phyloP scores from a whole-genome alignment of 1,140 invertebrate species.

The Zaprionus vittiger region DNA sequence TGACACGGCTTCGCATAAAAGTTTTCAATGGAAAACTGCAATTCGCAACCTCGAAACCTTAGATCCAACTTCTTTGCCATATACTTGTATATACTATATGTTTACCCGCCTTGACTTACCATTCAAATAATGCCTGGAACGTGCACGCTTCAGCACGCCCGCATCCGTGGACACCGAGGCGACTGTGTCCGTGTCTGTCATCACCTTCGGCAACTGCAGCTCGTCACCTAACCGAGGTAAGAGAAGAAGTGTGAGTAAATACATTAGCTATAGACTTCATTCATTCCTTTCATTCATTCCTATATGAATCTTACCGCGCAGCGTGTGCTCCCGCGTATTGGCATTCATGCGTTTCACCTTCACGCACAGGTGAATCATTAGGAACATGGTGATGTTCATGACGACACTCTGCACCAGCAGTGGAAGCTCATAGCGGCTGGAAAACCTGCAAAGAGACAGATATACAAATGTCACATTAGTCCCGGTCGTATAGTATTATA shows the following conservation, averaged over 20 bases:
- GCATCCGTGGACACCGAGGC: constrained; percentile 72
- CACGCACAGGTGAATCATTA: constrained; percentile 97
- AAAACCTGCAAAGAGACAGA: constrained; percentile 93
- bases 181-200: constrained; percentile 75
- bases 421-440: constrained; percentile 97
- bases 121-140: constrained; percentile 83
- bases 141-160: constrained; percentile 69
- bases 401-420: constrained; percentile 98
- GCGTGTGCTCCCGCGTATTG: constrained; percentile 90
- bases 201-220: constrained; percentile 78
- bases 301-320: constrained; percentile 89
- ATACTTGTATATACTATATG: background rate
- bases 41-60: background rate
- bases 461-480: constrained; percentile 42
- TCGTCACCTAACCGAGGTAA: constrained; percentile 66
- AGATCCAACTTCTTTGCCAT: background rate
- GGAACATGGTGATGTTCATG: constrained; percentile 98
- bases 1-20: constrained; percentile 32
- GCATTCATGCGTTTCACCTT: constrained; percentile 93
- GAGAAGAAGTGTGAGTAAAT: background rate
- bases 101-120: constrained; percentile 46
- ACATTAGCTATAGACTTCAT: background rate
- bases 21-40: constrained; percentile 37
- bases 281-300: background rate
- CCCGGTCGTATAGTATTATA: constrained; percentile 13